These are phyloP conservation scores for Digitonthophagus gazella DNA, from an alignment of 2,888 invertebrate species.

Conservation along the genomic window DNA sequence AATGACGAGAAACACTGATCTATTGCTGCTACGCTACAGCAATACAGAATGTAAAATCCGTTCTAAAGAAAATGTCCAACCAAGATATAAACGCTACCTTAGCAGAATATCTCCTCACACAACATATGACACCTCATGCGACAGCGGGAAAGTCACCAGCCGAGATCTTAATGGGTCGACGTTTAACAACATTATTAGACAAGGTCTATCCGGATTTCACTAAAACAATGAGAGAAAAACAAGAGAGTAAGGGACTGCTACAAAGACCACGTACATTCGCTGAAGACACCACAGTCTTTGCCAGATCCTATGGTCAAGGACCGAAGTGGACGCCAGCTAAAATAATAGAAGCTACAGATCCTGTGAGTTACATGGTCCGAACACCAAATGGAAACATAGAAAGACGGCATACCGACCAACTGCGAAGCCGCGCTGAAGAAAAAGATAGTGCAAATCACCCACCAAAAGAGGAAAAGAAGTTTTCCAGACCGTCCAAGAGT, in stretches of 20 bases:
- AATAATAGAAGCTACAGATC: no score
- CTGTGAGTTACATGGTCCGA: no score
- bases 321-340: no score
- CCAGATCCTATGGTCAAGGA: no score
- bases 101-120: conserved; percentile 26
- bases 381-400: no score
- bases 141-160: conserved; percentile 30
- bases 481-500: no score
- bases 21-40: no score
- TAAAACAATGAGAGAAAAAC: conserved; percentile 6
- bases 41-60: conserved; percentile 24
- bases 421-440: no score
- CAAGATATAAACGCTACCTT: not conserved
- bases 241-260: not conserved
- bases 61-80: not conserved
- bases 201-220: not conserved
- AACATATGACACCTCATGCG: conserved; percentile 29
- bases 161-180: conserved; percentile 26
- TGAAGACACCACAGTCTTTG: no score
- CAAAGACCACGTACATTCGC: no score
- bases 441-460: not conserved
- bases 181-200: not conserved
- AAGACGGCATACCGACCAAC: no score
- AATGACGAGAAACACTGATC: no score
- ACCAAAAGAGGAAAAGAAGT: not conserved